Evolutionary conservation across 2,888 invertebrate genomes (phyloP), one percentile per base, ranked within the genome.

Genomic region (Pollenia labialis): DNA sequence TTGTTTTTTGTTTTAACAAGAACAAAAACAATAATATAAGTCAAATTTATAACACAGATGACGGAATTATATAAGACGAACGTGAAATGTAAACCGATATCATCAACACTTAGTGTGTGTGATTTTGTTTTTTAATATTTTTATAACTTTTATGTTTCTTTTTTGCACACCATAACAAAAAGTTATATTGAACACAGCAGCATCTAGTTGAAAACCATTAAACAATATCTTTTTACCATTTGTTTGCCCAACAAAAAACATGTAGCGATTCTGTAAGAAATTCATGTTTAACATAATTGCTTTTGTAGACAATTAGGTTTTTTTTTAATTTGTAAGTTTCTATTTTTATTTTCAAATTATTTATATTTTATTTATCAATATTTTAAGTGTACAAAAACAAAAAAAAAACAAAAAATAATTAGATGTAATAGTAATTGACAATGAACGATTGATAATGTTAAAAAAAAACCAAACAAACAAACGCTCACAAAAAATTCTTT

Each of bases 361-460:
- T 79, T 83, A 80, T 82, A 85, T 68, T 84, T 87, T 80, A 83
- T 83, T 76, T 83, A 81, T 81, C 16, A 40, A 69, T 83, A 80
- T 44, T 75, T 81, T 88, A 85, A 88, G 79, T 85, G 84, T 88
- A 84, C 54, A 85, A 82, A 87, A 82, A 50, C 1, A 62, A 85
- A 62, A 72, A 40, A 66, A 54, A 66, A 32, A 32, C 32, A 6
- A 32, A 32, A 56, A 60, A 72, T 14, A 60, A 72, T 69, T 72
- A 69, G 54, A 54, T 52, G 18, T 87, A 81, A 74, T 81, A 32
- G 32, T 32, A 84, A 85, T 84, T 77, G 77, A 81, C 52, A 81
- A 81, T 76, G 76, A 66, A 83, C 75, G 58, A 77, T 84, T 87
- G 58, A 77, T 84, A 85, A 56, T 76, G 69, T 72, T 81, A 68